Conservation (phyloP, 2,888 invertebrate genomes). For the Glaucopsyche alexis region DNA sequence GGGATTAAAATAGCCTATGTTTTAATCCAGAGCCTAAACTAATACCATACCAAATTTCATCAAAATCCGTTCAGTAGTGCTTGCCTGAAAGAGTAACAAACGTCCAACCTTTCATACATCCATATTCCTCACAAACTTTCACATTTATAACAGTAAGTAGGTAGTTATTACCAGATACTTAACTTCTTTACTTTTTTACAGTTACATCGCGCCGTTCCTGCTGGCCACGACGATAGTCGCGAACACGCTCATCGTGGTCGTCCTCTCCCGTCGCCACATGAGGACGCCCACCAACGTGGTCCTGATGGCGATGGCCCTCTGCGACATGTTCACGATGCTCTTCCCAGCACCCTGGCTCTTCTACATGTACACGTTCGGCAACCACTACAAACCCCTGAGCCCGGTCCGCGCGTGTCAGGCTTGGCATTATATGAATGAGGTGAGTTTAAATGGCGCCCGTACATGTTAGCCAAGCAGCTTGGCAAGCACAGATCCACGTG, state of each 20-base stretch:
- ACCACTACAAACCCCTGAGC: constrained; percentile 89
- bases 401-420: constrained; percentile 89
- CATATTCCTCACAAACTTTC: too few species aligned
- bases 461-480: too few species aligned
- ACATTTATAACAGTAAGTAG: too few species aligned
- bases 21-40: too few species aligned
- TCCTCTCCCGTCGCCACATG: constrained; percentile 94
- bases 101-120: too few species aligned
- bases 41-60: too few species aligned
- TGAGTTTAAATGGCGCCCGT: constrained; percentile 51
- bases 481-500: too few species aligned
- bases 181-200: constrained; percentile 43
- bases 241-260: constrained; percentile 94
- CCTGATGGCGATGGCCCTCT: constrained; percentile 96
- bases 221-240: constrained; percentile 93
- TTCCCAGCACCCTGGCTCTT: constrained; percentile 95
- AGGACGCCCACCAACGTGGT: constrained; percentile 95
- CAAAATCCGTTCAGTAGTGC: too few species aligned
- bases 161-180: background rate
- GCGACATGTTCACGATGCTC: constrained; percentile 95
- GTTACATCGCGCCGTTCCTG: constrained; percentile 89
- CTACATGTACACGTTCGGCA: constrained; percentile 94
- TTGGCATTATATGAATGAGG: constrained; percentile 90
- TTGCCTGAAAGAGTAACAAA: too few species aligned
- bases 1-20: too few species aligned